A percentile compares a stretch with the other conserved stretches of the same genome.
Conservation (phyloP, 2,797 vertebrate genomes). For the Enteromius fasciolatus region DNA sequence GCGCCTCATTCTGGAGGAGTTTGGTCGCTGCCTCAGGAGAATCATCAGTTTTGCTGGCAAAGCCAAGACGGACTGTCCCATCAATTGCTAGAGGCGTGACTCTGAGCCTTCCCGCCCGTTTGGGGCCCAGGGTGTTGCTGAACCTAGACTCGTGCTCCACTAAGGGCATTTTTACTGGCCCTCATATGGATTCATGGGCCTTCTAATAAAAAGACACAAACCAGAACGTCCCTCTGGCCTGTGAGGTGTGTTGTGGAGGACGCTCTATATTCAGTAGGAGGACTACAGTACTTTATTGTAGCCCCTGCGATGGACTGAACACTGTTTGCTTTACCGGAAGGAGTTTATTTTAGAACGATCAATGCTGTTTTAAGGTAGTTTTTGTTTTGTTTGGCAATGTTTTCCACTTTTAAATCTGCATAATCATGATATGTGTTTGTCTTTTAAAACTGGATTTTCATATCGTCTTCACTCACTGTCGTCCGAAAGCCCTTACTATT, state of each 20-base stretch:
- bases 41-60: constrained; percentile 96
- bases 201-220: constrained; percentile 3
- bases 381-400: constrained; percentile 43
- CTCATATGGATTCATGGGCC: constrained; percentile 1
- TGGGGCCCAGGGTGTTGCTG: neutral
- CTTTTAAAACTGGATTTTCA: constrained; percentile 45
- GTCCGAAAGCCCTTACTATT: constrained; percentile 20
- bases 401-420: constrained; percentile 49
- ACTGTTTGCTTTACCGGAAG: constrained; percentile 65
- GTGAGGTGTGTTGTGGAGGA: constrained; percentile 9
- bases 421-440: constrained; percentile 53
- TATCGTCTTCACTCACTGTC: neutral
- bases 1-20: constrained; percentile 94
- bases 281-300: constrained; percentile 51
- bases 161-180: neutral
- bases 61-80: constrained; percentile 91
- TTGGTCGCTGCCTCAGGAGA: constrained; percentile 95
- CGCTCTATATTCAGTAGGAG: constrained; percentile 46
- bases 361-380: constrained; percentile 57
- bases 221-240: constrained; percentile 21
- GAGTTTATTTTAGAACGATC: constrained; percentile 74
- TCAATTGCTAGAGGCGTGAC: constrained; percentile 85
- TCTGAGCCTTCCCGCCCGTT: neutral
- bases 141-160: neutral
- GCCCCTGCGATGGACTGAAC: constrained; percentile 63